phyloP scores from a whole-genome alignment of 2,113 vertebrate species.

The Gopherus evgoodei region DNA sequence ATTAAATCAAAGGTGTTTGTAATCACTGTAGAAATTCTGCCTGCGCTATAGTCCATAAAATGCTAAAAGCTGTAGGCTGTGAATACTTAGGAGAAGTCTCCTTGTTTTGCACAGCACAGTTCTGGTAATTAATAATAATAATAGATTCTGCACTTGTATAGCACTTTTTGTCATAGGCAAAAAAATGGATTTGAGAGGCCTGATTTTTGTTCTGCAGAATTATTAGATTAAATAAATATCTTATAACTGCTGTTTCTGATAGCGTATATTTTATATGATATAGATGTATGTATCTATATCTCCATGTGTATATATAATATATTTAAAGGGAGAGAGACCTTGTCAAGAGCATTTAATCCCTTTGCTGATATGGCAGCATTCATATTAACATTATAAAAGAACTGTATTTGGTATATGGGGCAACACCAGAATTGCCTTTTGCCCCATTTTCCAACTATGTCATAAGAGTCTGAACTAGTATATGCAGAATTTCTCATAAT shows the following conservation, averaged over 20 bases:
- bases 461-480: background rate
- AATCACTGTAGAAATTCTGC: conserved; percentile 24
- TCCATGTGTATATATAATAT: background rate
- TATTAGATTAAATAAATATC: background rate
- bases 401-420: fast-evolving
- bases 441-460: fast-evolving
- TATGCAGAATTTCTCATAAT: background rate
- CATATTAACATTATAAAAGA: background rate
- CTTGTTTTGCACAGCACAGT: background rate
- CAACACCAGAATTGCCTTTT: fast-evolving
- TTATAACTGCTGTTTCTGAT: background rate
- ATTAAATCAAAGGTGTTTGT: conserved; percentile 17
- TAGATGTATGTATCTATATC: background rate
- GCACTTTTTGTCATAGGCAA: background rate
- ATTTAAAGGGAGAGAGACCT: background rate
- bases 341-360: background rate
- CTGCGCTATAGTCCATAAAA: background rate
- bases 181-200: background rate
- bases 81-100: background rate
- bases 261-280: background rate
- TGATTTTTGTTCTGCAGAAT: background rate
- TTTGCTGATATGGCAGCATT: conserved; percentile 20
- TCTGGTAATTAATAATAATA: background rate
- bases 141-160: fast-evolving
- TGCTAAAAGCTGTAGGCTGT: background rate